These are phyloP conservation scores for Drosophila pullipes DNA, from an alignment of 2,888 invertebrate species.

Conservation along the genomic window DNA sequence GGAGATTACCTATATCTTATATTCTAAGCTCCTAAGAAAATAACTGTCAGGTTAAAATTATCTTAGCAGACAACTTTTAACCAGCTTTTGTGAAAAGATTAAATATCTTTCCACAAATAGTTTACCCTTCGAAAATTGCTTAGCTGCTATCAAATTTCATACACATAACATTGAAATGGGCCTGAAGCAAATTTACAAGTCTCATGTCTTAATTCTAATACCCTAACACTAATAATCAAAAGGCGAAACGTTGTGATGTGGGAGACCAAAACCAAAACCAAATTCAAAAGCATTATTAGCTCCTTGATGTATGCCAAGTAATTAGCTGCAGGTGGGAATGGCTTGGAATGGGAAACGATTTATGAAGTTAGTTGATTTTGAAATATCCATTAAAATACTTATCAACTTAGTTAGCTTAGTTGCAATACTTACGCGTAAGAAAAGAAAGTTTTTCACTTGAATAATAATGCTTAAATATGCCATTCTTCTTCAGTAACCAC, in stretches of 20 bases:
- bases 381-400: conserved; percentile 34
- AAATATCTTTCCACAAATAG: not conserved
- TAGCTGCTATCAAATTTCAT: not conserved
- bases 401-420: conserved; percentile 19
- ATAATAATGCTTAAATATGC: conserved; percentile 1
- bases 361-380: conserved; percentile 31
- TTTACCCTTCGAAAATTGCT: not conserved
- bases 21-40: not conserved
- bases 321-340: conserved; percentile 15
- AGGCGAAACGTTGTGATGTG: not conserved
- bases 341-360: conserved; percentile 1
- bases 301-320: conserved; percentile 32
- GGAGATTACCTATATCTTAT: not conserved
- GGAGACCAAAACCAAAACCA: conserved; percentile 4
- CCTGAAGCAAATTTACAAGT: not conserved
- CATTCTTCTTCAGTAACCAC: conserved; percentile 14
- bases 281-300: conserved; percentile 16
- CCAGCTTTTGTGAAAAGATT: not conserved
- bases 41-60: not conserved
- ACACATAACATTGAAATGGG: not conserved
- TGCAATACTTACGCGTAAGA: not conserved
- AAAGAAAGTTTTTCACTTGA: conserved; percentile 20
- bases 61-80: not conserved
- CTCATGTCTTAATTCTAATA: not conserved
- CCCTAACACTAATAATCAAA: not conserved